Evolutionary conservation across 1,140 invertebrate genomes (phyloP).

Genomic region (Drosophila bocqueti): DNA sequence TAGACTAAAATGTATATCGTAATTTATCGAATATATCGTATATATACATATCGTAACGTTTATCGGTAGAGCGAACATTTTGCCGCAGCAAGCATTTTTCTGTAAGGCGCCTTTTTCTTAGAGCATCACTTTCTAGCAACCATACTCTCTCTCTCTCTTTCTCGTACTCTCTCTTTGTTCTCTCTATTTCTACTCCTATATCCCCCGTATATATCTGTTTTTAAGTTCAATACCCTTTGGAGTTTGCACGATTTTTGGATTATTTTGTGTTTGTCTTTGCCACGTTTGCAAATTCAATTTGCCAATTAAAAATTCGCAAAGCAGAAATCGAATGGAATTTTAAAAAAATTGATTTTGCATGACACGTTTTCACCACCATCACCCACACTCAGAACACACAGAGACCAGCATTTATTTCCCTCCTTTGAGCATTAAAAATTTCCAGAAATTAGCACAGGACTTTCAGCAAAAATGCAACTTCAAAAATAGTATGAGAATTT

Average conservation of each 20-base stretch:
- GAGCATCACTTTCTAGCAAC: constrained; percentile 59
- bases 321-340: constrained; percentile 37
- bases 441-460: constrained; percentile 34
- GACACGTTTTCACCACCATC: constrained; percentile 10
- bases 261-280: constrained; percentile 35
- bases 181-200: constrained; percentile 21
- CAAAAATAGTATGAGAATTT: constrained; percentile 22
- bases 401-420: background rate
- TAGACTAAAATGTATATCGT: constrained; percentile 60
- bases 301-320: constrained; percentile 30
- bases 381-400: background rate
- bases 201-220: constrained; percentile 13
- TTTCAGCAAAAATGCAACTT: constrained; percentile 9
- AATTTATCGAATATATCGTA: constrained; percentile 11
- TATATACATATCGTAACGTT: constrained; percentile 42
- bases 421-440: constrained; percentile 20
- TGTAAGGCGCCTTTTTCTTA: constrained; percentile 65
- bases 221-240: constrained; percentile 25
- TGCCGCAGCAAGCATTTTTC: constrained; percentile 65
- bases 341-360: constrained; percentile 41
- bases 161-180: constrained; percentile 22
- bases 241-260: constrained; percentile 68
- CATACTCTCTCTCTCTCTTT: constrained; percentile 19
- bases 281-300: constrained; percentile 34
- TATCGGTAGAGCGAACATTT: constrained; percentile 62